Evolutionary conservation across 2,888 invertebrate species (phyloP).

Genomic region (Epistrophella euchroma): DNA sequence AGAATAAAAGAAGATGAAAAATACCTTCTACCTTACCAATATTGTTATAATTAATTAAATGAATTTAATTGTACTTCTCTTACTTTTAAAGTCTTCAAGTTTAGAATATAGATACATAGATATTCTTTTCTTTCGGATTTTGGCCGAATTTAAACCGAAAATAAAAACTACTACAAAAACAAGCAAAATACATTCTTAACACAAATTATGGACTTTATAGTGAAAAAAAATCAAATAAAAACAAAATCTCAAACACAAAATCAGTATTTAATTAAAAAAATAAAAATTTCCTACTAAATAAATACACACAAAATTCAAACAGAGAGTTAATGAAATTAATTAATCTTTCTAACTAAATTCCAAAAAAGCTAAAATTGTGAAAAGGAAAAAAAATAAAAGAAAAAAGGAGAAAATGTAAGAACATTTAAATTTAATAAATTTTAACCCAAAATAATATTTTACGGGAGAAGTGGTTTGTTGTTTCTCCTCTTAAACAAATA

Average conservation of each 20-base stretch:
- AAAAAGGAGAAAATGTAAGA: slow-evolving; percentile 8
- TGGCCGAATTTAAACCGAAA: slow-evolving; percentile 14
- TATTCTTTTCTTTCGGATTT: slow-evolving; percentile 34
- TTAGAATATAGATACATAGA: slow-evolving; percentile 57
- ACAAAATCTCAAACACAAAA: slow-evolving; percentile 32
- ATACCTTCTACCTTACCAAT: slow-evolving; percentile 67
- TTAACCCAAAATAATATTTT: slow-evolving; percentile 53
- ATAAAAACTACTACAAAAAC: neutral
- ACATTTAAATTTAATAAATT: slow-evolving; percentile 58
- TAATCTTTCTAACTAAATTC: slow-evolving; percentile 40
- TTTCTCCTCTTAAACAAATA: slow-evolving; percentile 61
- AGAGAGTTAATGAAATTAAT: slow-evolving; percentile 23
- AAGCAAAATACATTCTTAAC: slow-evolving; percentile 33
- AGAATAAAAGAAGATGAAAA: slow-evolving; percentile 13
- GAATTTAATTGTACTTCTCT: slow-evolving; percentile 65
- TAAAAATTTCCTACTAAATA: slow-evolving; percentile 7
- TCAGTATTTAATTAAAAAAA: slow-evolving; percentile 48
- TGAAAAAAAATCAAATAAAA: slow-evolving; percentile 25
- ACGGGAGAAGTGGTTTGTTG: slow-evolving; percentile 67
- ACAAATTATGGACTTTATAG: slow-evolving; percentile 48
- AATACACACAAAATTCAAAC: neutral
- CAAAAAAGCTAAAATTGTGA: slow-evolving; percentile 46
- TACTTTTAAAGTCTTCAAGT: slow-evolving; percentile 60
- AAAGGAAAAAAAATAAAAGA: slow-evolving; percentile 3
- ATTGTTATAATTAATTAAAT: slow-evolving; percentile 73